These are phyloP conservation scores for Sycophila sp. DNA, from an alignment of 1,140 invertebrate genomes.

Conservation along the genomic window DNA sequence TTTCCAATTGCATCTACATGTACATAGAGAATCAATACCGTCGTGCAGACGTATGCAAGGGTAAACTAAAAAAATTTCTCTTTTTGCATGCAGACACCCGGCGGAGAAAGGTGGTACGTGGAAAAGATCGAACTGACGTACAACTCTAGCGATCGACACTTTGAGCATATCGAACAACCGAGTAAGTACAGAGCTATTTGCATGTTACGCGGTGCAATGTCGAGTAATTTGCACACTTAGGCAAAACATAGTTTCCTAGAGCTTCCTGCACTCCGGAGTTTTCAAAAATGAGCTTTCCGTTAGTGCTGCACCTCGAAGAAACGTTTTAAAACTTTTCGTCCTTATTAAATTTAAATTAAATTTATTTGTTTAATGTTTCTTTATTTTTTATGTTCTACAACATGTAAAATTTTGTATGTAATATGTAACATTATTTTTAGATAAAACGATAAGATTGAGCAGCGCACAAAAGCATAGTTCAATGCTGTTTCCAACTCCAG, in stretches of 20 bases:
- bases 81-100: slow-evolving; percentile 73
- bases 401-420: neutral
- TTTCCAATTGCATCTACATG: too few relatives aligned
- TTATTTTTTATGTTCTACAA: neutral
- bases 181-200: slow-evolving; percentile 53
- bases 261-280: too few relatives aligned
- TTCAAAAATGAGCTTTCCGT: too few relatives aligned
- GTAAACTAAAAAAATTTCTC: too few relatives aligned
- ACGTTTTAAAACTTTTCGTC: neutral
- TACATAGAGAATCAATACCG: too few relatives aligned
- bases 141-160: slow-evolving; percentile 68
- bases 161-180: slow-evolving; percentile 66
- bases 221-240: too few relatives aligned
- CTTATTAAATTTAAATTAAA: neutral
- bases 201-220: neutral
- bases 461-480: slow-evolving; percentile 69
- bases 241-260: too few relatives aligned
- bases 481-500: slow-evolving; percentile 83
- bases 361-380: neutral
- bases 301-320: too few relatives aligned
- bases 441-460: slow-evolving; percentile 68
- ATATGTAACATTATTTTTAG: slow-evolving; percentile 49
- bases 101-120: slow-evolving; percentile 86
- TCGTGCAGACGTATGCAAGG: too few relatives aligned
- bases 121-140: slow-evolving; percentile 75